Evolutionary conservation across 2,113 vertebrate genomes (phyloP).

Genomic region (Parotia lawesii): DNA sequence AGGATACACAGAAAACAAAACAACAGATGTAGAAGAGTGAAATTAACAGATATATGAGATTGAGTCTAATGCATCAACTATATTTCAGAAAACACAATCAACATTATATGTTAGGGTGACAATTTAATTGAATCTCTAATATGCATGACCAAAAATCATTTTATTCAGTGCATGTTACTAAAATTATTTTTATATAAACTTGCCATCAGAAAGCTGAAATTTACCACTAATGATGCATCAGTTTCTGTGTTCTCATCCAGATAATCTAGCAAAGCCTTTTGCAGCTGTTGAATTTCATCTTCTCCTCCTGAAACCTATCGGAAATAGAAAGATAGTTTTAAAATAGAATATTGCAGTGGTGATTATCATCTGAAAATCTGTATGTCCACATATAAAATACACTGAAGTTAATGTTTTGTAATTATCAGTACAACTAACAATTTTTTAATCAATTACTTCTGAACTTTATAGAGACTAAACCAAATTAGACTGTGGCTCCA

Average conservation of each 20-base stretch:
- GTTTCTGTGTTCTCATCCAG: conserved; percentile 90
- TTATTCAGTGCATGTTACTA: background rate
- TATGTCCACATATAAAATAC: background rate
- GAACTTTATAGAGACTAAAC: background rate
- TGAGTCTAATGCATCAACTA: background rate
- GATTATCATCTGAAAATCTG: background rate
- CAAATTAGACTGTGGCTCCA: background rate
- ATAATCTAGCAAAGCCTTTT: conserved; percentile 93
- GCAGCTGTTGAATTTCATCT: conserved; percentile 92
- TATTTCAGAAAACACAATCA: background rate
- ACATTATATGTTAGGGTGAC: background rate
- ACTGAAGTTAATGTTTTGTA: background rate
- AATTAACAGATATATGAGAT: background rate
- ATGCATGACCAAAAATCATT: background rate
- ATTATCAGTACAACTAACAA: background rate
- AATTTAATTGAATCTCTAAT: background rate
- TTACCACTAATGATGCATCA: conserved; percentile 89
- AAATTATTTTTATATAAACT: background rate
- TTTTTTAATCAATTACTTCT: background rate
- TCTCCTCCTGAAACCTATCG: conserved; percentile 72
- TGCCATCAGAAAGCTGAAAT: conserved; percentile 34
- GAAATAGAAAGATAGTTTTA: background rate
- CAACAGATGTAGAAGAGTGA: background rate
- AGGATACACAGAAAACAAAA: background rate
- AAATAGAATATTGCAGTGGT: background rate